Conservation (phyloP, 2,113 vertebrate genomes). For the Lathamus discolor region DNA sequence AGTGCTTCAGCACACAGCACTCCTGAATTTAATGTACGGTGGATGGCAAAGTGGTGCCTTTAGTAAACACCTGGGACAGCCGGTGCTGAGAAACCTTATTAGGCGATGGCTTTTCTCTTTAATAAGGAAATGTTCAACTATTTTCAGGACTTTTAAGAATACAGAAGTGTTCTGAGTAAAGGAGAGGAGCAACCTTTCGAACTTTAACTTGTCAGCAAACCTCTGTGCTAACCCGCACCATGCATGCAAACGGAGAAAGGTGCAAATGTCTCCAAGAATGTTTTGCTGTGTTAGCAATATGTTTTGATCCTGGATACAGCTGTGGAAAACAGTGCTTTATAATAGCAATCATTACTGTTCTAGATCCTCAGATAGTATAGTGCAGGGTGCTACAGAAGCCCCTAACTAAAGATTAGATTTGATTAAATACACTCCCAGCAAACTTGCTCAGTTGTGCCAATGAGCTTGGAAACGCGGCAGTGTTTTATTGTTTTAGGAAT, state of each 20-base stretch:
- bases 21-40: not conserved
- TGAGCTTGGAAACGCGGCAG: not conserved
- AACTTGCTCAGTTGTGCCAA: not conserved
- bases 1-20: not conserved
- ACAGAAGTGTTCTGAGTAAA: not conserved
- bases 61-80: not conserved
- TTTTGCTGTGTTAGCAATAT: not conserved
- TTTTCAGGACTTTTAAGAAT: not conserved
- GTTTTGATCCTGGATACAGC: not conserved
- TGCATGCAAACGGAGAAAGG: not conserved
- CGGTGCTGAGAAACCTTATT: not conserved
- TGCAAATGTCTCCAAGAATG: not conserved
- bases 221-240: not conserved
- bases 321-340: not conserved
- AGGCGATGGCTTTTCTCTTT: not conserved
- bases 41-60: not conserved
- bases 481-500: constrained; percentile 24
- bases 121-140: not conserved
- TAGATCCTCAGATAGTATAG: not conserved
- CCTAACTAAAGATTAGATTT: constrained; percentile 9
- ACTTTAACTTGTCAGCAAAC: not conserved
- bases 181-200: not conserved
- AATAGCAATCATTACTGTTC: not conserved
- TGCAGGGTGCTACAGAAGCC: constrained; percentile 17
- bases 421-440: constrained; percentile 7